Conservation (phyloP, 2,888 invertebrate genomes). For the Drosophila nr. perissopoda region DNA sequence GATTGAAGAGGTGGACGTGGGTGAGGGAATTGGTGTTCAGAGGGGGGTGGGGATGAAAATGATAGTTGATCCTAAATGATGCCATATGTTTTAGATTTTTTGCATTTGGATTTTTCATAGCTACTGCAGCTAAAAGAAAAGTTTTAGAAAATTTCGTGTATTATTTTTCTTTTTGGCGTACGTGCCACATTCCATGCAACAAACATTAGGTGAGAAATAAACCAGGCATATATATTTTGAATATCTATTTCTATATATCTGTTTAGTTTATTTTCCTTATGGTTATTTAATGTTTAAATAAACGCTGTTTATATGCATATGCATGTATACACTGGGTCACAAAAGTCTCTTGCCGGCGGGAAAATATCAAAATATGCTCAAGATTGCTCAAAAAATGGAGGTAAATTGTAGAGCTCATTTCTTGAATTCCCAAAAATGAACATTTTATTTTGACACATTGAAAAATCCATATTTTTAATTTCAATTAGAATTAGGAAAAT, state of each 20-base stretch:
- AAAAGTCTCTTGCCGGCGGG: background rate
- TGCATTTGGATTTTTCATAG: background rate
- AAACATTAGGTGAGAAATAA: background rate
- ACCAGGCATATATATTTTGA: background rate
- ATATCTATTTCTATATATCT: background rate
- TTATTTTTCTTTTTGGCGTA: conserved; percentile 18
- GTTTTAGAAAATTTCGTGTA: background rate
- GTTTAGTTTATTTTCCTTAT: conserved; percentile 13
- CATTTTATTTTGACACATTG: background rate
- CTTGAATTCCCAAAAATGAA: too few relatives aligned
- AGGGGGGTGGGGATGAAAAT: background rate
- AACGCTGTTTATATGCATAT: conserved; percentile 25
- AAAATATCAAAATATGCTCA: background rate
- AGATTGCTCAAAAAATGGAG: background rate
- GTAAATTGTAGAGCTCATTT: background rate
- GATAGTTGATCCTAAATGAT: background rate
- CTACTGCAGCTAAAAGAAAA: background rate
- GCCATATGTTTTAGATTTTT: background rate
- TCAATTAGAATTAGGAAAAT: background rate
- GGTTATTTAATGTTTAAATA: conserved; percentile 45
- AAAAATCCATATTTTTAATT: too few relatives aligned
- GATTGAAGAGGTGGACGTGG: background rate
- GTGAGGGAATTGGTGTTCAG: background rate
- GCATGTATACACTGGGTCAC: background rate
- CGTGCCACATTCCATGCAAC: conserved; percentile 36